Evolutionary conservation across 2,113 vertebrate species (phyloP).

Genomic region (Scomber colias): DNA sequence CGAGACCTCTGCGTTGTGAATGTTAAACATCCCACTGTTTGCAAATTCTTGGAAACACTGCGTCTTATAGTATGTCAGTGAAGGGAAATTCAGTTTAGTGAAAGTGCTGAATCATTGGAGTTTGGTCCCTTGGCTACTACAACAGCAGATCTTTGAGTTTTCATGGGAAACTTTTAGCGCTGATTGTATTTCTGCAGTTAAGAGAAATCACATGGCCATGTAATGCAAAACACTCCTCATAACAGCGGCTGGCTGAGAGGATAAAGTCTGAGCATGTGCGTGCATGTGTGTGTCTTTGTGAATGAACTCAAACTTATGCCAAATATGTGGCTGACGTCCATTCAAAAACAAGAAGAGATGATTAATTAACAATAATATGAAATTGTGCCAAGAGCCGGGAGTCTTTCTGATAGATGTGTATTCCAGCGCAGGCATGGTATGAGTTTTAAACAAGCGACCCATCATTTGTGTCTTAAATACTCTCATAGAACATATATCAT

Average conservation of each 20-base stretch:
- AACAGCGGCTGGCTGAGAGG: conserved; percentile 18
- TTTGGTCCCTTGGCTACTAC: conserved; percentile 32
- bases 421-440: background rate
- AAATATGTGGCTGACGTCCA: conserved; percentile 36
- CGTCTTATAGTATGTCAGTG: conserved; percentile 2
- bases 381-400: conserved; percentile 4
- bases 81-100: conserved; percentile 21
- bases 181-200: conserved; percentile 67
- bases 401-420: conserved; percentile 5
- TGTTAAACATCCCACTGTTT: conserved; percentile 37
- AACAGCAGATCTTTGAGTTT: conserved; percentile 52
- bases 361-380: conserved; percentile 34
- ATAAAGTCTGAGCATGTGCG: conserved; percentile 13
- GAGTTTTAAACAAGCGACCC: background rate
- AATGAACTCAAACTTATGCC: conserved; percentile 28
- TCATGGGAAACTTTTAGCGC: conserved; percentile 47
- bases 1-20: conserved; percentile 18
- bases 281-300: conserved; percentile 35
- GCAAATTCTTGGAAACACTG: conserved; percentile 33
- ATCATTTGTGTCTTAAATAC: background rate
- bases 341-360: conserved; percentile 27
- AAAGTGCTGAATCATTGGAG: conserved; percentile 66
- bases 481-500: background rate
- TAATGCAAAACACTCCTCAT: conserved; percentile 61
- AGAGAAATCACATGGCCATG: conserved; percentile 67